Conservation (phyloP, 2,113 vertebrate species). For the Chionodraco myersi region DNA sequence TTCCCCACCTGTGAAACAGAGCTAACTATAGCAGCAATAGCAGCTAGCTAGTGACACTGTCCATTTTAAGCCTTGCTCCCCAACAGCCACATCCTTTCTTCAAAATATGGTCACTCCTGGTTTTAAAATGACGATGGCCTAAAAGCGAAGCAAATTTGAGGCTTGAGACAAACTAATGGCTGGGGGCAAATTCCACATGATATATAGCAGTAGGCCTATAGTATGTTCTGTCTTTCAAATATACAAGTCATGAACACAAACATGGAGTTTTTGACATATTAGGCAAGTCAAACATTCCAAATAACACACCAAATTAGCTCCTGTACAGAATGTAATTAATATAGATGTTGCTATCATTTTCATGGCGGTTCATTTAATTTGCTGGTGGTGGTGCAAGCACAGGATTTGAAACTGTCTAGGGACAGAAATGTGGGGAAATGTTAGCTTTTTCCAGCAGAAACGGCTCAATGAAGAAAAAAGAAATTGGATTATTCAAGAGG, state of each 20-base stretch:
- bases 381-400: conserved; percentile 12
- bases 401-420: conserved; percentile 26
- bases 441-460: neutral
- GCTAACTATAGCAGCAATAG: too few species aligned
- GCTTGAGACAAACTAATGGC: too few species aligned
- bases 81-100: too few species aligned
- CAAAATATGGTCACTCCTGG: too few species aligned
- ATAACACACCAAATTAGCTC: neutral
- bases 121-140: too few species aligned
- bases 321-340: neutral
- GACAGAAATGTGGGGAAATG: conserved; percentile 22
- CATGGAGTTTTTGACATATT: neutral
- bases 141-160: too few species aligned
- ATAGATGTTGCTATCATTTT: conserved; percentile 10
- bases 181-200: too few species aligned
- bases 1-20: too few species aligned
- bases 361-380: conserved; percentile 25
- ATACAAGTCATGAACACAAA: neutral
- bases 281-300: neutral
- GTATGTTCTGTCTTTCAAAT: too few species aligned
- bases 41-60: too few species aligned
- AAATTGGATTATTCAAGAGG: conserved; percentile 52
- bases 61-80: too few species aligned
- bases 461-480: neutral
- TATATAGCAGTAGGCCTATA: too few species aligned